A percentile compares a stretch with the other conserved stretches of the same genome.
Evolutionary conservation across 2,888 invertebrate genomes (phyloP).

Genomic region (Standfussiana lucernea): DNA sequence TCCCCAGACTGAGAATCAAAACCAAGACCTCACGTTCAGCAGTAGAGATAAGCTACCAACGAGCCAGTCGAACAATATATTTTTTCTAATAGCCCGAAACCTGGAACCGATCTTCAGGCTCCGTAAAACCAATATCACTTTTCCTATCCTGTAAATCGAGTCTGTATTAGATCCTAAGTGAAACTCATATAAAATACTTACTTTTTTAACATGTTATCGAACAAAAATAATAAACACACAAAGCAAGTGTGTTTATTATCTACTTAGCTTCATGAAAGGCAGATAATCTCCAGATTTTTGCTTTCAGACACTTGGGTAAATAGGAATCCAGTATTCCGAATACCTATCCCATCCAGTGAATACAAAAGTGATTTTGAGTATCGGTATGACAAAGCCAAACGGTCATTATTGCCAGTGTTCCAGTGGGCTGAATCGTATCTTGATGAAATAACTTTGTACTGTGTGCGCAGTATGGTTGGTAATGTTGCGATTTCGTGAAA

Average conservation of each 20-base stretch:
- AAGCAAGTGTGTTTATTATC: background rate
- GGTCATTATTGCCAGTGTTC: constrained; percentile 31
- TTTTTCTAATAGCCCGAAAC: background rate
- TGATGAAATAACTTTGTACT: constrained; percentile 29
- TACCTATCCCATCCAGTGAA: background rate
- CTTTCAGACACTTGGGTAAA: background rate
- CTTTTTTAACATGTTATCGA: too few species aligned
- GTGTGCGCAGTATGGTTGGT: background rate
- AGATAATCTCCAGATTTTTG: background rate
- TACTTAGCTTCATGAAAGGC: background rate
- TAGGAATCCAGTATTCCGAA: constrained; percentile 6
- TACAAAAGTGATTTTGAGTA: constrained; percentile 31
- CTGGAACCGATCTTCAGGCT: too few species aligned
- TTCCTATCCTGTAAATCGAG: background rate
- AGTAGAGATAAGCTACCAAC: background rate
- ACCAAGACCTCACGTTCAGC: background rate
- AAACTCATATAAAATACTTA: too few species aligned
- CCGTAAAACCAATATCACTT: too few species aligned
- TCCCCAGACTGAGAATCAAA: background rate
- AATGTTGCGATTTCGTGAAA: constrained; percentile 16
- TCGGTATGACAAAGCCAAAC: background rate
- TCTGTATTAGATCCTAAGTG: background rate
- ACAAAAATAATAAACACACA: background rate
- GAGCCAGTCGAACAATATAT: too few species aligned
- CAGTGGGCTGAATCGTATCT: constrained; percentile 33